Conservation (phyloP, 2,888 invertebrate genomes). For the Drosophila sordidapex region DNA sequence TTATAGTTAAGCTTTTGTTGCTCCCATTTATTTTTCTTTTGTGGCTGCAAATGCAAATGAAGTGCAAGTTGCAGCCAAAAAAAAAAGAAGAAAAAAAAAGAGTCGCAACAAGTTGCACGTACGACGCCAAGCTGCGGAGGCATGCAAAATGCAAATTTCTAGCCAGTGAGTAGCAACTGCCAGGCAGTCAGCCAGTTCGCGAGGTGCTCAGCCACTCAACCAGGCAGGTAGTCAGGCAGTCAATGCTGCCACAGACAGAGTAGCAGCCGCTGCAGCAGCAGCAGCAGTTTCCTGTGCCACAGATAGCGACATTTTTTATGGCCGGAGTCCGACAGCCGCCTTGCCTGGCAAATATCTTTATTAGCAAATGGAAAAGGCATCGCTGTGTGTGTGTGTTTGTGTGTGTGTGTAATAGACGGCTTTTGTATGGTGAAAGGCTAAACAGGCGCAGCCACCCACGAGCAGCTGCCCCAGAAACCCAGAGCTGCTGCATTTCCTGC, state of each 20-base stretch:
- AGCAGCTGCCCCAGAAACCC: slow-evolving; percentile 73
- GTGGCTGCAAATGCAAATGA: slow-evolving; percentile 73
- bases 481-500: slow-evolving; percentile 32
- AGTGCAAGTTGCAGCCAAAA: slow-evolving; percentile 59
- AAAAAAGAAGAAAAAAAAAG: slow-evolving; percentile 21
- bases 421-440: slow-evolving; percentile 64
- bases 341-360: slow-evolving; percentile 68
- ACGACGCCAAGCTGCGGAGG: slow-evolving; percentile 42
- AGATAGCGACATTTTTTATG: slow-evolving; percentile 75
- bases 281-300: slow-evolving; percentile 68
- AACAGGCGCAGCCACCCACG: slow-evolving; percentile 65
- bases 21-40: slow-evolving; percentile 26
- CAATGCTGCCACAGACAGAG: slow-evolving; percentile 1
- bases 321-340: slow-evolving; percentile 49
- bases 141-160: slow-evolving; percentile 62
- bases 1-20: slow-evolving; percentile 48
- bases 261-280: slow-evolving; percentile 27
- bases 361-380: slow-evolving; percentile 59
- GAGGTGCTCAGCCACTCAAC: slow-evolving; percentile 23
- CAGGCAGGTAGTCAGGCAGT: slow-evolving; percentile 30
- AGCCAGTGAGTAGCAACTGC: slow-evolving; percentile 44
- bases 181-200: slow-evolving; percentile 34
- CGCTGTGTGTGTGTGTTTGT: slow-evolving; percentile 4
- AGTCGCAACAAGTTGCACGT: slow-evolving; percentile 75
- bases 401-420: slow-evolving; percentile 53